These are phyloP conservation scores for Lucilia cuprina DNA, from an alignment of 1,140 invertebrate genomes.

Conservation along the genomic window DNA sequence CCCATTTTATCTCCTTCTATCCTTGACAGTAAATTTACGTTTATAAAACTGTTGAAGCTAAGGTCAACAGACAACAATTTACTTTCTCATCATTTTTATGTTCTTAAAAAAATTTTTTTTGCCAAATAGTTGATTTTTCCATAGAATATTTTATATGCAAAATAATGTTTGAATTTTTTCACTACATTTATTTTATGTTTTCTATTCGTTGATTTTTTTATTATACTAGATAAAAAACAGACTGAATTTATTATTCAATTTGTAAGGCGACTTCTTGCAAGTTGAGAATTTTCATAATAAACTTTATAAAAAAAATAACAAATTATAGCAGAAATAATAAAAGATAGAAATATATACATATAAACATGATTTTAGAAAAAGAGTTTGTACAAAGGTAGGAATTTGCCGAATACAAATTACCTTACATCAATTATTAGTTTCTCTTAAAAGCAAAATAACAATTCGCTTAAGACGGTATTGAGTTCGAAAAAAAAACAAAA, in stretches of 20 bases:
- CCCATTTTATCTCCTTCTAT: no score
- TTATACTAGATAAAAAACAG: not conserved
- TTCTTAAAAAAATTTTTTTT: not conserved
- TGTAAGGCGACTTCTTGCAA: not conserved
- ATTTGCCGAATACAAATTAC: no score
- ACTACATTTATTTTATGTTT: not conserved
- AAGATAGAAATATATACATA: not conserved
- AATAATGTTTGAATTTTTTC: not conserved
- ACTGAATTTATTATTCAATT: conserved; percentile 18
- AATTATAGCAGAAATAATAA: not conserved
- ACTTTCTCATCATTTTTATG: not conserved
- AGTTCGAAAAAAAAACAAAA: no score
- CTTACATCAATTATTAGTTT: no score
- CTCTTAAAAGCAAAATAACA: no score
- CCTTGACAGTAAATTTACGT: no score
- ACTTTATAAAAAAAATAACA: not conserved
- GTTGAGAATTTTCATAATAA: conserved; percentile 7
- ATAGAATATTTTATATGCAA: not conserved
- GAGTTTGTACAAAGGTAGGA: no score
- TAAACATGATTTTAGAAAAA: not conserved
- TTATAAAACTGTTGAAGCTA: not conserved
- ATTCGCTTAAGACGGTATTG: no score
- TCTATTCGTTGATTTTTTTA: not conserved
- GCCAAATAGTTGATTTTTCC: not conserved
- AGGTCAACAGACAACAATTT: not conserved